Evolutionary conservation across 2,888 invertebrate genomes (phyloP), one percentile per base, ranked within the genome.

Genomic region (Rotaria socialis): DNA sequence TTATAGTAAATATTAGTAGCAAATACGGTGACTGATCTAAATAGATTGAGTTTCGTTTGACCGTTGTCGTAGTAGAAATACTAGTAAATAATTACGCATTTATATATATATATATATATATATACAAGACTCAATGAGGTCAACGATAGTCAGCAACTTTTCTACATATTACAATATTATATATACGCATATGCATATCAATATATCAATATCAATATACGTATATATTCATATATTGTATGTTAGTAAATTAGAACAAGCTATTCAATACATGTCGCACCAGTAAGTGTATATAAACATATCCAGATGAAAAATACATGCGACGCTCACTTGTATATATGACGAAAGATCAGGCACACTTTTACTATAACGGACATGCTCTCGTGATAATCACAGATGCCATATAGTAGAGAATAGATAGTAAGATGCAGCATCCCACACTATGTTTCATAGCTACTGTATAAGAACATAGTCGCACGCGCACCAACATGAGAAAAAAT

Each of bases 401-500:
- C 7, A 41, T 41, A 67, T 6, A 6, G 35, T 3, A 7, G 5
- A 67, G 1, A 35, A 19, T 67, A 19, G 67, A 67, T 67, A 67
- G 67, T 16, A 67, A 35, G 19, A 67, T 27, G 67, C 35, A 67
- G 67, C 35, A 67, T 67, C 35, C 14, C 19, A 67, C 67, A 67
- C 67, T 41, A 35, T 67, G 19, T 35, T 5, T 41, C 67, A 19
- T 16, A 67, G 35, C 27, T 19, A 67, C 67, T 67, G 67, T 67
- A 67, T 67, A 67, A 67, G 35, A 67, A 35, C 67, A 35, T 4
- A 35, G 35, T 41, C 2, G 67, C 41, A 41, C 11, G 19, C 35
- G 67, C 67, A 67, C 6, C 67, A 67, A 35, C 67, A 67, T 35
- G 67, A 67, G 16, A 67, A 55, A 60, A 35, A 67, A 67, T 67